phyloP scores from a whole-genome alignment of 2,797 vertebrate species.

The Coranthus polyacanthus region DNA sequence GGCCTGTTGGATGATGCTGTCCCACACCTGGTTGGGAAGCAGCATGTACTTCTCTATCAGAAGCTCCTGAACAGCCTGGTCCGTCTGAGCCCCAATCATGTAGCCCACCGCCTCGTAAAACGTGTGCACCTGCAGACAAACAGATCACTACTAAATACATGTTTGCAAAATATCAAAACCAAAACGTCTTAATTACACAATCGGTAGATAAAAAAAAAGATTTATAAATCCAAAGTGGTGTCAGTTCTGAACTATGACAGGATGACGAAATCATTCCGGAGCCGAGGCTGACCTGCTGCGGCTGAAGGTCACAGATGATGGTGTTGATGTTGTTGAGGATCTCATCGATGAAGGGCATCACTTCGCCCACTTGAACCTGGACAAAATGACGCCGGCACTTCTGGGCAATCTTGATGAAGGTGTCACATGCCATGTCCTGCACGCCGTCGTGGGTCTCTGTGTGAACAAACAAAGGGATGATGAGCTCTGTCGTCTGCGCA shows the following conservation, averaged over 20 bases:
- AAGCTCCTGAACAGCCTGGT: conserved; percentile 94
- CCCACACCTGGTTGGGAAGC: conserved; percentile 97
- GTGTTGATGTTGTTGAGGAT: conserved; percentile 99
- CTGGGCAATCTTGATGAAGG: conserved; percentile 98
- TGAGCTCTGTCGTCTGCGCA: neutral
- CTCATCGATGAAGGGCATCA: conserved; percentile 98
- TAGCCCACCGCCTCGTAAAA: conserved; percentile 98
- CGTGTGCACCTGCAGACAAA: conserved; percentile 89
- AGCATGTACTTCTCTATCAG: conserved; percentile 98
- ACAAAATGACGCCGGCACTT: conserved; percentile 97
- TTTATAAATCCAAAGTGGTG: no score
- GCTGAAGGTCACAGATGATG: conserved; percentile 98
- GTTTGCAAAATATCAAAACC: no score
- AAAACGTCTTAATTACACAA: no score
- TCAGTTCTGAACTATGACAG: no score
- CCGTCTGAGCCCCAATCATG: conserved; percentile 97
- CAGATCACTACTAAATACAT: no score
- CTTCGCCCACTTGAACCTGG: conserved; percentile 97
- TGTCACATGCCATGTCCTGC: conserved; percentile 99
- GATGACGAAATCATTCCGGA: neutral
- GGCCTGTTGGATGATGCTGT: conserved; percentile 98
- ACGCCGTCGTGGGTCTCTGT: conserved; percentile 96
- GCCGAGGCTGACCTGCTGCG: conserved; percentile 89
- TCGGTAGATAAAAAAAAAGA: no score
- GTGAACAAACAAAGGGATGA: neutral